A percentile compares a stretch with the other conserved stretches of the same genome.
Conservation (phyloP, 2,888 invertebrate genomes). For the Acleris holmiana region DNA sequence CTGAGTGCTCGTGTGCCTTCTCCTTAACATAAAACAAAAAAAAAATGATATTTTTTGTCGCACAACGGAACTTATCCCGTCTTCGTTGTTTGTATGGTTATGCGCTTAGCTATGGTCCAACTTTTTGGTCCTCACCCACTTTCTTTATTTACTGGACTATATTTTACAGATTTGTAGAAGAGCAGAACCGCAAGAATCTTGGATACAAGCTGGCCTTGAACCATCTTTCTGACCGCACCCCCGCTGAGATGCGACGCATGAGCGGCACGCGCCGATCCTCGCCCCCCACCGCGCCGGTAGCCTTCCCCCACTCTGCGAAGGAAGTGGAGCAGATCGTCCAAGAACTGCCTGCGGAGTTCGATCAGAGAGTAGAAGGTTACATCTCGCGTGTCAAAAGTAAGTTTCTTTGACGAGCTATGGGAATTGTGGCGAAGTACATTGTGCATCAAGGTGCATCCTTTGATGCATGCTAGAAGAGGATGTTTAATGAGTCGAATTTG, state of each 20-base stretch:
- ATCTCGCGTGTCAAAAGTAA: conserved; percentile 38
- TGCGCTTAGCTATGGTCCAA: too few species aligned
- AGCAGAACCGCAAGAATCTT: conserved; percentile 34
- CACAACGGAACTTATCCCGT: too few species aligned
- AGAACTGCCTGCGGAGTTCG: conserved; percentile 31
- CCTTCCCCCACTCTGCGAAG: conserved; percentile 22
- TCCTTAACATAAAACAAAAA: too few species aligned
- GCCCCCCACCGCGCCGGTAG: not conserved
- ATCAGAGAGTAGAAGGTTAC: conserved; percentile 34
- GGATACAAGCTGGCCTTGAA: conserved; percentile 36
- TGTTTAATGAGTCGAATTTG: too few species aligned
- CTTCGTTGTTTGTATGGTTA: too few species aligned
- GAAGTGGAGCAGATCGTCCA: conserved; percentile 10
- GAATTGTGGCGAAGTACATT: too few species aligned
- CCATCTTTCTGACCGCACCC: conserved; percentile 37
- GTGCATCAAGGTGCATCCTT: too few species aligned
- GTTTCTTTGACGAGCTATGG: not conserved
- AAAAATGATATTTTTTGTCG: too few species aligned
- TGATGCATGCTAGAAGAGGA: too few species aligned
- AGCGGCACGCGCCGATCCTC: conserved; percentile 5
- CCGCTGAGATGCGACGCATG: conserved; percentile 20
- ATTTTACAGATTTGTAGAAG: conserved; percentile 23
- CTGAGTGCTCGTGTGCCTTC: too few species aligned
- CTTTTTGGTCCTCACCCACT: too few species aligned
- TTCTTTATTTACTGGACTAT: too few species aligned